These are phyloP conservation scores for Paradoxurus hermaphroditus DNA, from an alignment of 2,113 vertebrate genomes.

Conservation along the genomic window DNA sequence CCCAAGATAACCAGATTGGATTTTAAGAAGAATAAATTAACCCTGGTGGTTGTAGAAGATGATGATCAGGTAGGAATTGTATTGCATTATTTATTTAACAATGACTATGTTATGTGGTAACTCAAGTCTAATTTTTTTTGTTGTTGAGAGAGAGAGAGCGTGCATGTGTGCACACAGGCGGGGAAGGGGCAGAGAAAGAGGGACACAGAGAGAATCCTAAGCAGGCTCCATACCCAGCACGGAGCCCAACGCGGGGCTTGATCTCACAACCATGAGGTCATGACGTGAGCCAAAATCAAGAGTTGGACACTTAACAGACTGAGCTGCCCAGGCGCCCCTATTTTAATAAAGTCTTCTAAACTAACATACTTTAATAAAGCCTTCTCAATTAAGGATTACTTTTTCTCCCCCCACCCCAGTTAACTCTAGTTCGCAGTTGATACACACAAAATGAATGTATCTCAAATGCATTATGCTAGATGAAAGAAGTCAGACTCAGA, in stretches of 20 bases:
- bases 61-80: constrained; percentile 92
- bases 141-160: too few species aligned
- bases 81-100: neutral
- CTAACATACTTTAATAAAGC: neutral
- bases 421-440: neutral
- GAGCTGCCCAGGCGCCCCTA: too few species aligned
- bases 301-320: too few species aligned
- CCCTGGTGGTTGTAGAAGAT: constrained; percentile 97
- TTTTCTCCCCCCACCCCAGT: neutral
- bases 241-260: too few species aligned
- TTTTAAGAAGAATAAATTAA: constrained; percentile 98
- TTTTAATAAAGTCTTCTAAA: too few species aligned
- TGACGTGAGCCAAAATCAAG: too few species aligned
- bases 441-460: neutral
- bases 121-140: neutral
- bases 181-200: too few species aligned
- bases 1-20: constrained; percentile 98
- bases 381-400: neutral
- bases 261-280: too few species aligned
- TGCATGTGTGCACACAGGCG: too few species aligned
- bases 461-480: neutral
- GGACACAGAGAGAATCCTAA: too few species aligned
- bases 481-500: neutral
- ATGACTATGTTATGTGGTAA: neutral
- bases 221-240: too few species aligned